phyloP scores from a whole-genome alignment of 2,113 vertebrate genomes.

The Pelecanus crispus region DNA sequence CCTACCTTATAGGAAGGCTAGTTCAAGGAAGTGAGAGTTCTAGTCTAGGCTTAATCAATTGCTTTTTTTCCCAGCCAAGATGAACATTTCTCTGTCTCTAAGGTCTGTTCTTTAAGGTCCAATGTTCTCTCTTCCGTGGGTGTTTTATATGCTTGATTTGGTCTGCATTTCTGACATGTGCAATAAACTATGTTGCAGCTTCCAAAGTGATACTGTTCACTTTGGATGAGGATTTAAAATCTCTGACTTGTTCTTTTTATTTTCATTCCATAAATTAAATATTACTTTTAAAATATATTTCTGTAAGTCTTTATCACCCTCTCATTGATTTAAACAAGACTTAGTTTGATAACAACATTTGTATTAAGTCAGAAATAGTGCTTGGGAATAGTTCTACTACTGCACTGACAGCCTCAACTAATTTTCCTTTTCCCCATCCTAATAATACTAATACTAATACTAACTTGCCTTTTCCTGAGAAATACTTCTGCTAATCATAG shows the following conservation, averaged over 20 bases:
- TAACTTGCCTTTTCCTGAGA: background rate
- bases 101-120: background rate
- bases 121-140: background rate
- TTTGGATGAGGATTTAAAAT: background rate
- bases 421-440: background rate
- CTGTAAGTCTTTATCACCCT: background rate
- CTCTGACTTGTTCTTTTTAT: background rate
- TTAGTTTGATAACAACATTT: background rate
- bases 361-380: background rate
- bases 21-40: background rate
- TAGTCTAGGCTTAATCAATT: background rate
- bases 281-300: background rate
- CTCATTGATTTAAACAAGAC: background rate
- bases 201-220: background rate
- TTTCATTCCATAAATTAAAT: background rate
- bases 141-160: background rate
- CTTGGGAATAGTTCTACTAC: background rate
- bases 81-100: background rate
- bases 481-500: background rate
- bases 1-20: background rate
- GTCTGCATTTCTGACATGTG: background rate
- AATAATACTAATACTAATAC: background rate
- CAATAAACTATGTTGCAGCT: background rate
- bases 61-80: background rate
- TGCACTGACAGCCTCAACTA: background rate